These are phyloP conservation scores for Opisthograptis luteolata DNA, from an alignment of 2,888 invertebrate species.

Conservation along the genomic window DNA sequence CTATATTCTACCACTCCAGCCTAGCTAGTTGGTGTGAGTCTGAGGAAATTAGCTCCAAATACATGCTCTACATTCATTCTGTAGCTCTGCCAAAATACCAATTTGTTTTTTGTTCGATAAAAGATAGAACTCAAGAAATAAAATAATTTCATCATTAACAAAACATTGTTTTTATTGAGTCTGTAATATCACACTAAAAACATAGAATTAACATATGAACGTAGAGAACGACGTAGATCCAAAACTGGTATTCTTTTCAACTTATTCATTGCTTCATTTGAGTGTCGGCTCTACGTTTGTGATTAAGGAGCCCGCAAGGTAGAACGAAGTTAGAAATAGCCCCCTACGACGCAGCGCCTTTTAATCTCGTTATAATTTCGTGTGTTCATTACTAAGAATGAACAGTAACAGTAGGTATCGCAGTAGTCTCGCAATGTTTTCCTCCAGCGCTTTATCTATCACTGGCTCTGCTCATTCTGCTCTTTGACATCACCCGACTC, in stretches of 20 bases:
- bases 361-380: slow-evolving; percentile 49
- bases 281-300: slow-evolving; percentile 34
- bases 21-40: too few relatives aligned
- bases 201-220: neutral
- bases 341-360: slow-evolving; percentile 47
- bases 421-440: slow-evolving; percentile 66
- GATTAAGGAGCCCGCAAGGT: slow-evolving; percentile 47
- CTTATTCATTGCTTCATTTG: slow-evolving; percentile 46
- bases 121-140: too few relatives aligned
- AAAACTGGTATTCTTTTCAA: slow-evolving; percentile 39
- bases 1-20: too few relatives aligned
- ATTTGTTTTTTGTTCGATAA: too few relatives aligned
- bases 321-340: slow-evolving; percentile 39
- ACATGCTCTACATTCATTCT: too few relatives aligned
- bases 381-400: slow-evolving; percentile 50
- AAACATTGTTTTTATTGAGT: too few relatives aligned
- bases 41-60: too few relatives aligned
- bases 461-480: slow-evolving; percentile 59
- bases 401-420: too few relatives aligned
- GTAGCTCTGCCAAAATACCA: too few relatives aligned
- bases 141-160: too few relatives aligned
- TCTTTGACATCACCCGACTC: slow-evolving; percentile 76
- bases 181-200: too few relatives aligned
- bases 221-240: slow-evolving; percentile 1
- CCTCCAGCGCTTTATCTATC: slow-evolving; percentile 75